Evolutionary conservation across 1,140 invertebrate species (phyloP).

Genomic region (Drosophila lacertosa): DNA sequence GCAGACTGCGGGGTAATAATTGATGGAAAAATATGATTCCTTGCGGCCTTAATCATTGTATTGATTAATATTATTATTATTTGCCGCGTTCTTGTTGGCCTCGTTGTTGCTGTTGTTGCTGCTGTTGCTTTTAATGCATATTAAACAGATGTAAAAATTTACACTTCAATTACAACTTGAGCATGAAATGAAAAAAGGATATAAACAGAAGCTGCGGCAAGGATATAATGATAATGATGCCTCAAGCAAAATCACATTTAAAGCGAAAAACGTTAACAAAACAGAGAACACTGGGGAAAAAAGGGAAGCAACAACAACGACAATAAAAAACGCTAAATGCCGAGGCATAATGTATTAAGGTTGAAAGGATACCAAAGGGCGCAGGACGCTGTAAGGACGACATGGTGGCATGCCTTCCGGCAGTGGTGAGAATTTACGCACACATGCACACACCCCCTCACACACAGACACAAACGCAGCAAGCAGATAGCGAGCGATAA

Average conservation of each 20-base stretch:
- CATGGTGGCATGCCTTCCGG: not conserved
- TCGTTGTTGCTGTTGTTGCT: slow-evolving; percentile 13
- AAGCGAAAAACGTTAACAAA: slow-evolving; percentile 43
- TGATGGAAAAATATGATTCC: slow-evolving; percentile 40
- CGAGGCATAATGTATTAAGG: slow-evolving; percentile 36
- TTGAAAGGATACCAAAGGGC: slow-evolving; percentile 29
- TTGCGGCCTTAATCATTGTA: slow-evolving; percentile 67
- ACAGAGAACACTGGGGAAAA: slow-evolving; percentile 14
- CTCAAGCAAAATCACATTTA: slow-evolving; percentile 47
- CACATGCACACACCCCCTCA: slow-evolving; percentile 22
- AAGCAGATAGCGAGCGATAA: not conserved
- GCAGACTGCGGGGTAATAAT: slow-evolving; percentile 59
- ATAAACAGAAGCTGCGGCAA: slow-evolving; percentile 10
- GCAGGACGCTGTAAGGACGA: slow-evolving; percentile 24
- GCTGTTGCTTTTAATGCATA: slow-evolving; percentile 63
- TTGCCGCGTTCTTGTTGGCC: not conserved
- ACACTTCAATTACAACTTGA: slow-evolving; percentile 75
- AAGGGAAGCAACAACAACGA: not conserved
- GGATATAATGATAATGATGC: slow-evolving; percentile 23
- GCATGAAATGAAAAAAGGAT: slow-evolving; percentile 55
- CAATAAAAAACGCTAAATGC: slow-evolving; percentile 19
- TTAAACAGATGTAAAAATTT: slow-evolving; percentile 76
- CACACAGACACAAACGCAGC: slow-evolving; percentile 5
- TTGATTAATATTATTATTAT: slow-evolving; percentile 52
- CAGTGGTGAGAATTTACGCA: slow-evolving; percentile 40